phyloP scores from a whole-genome alignment of 2,888 invertebrate species.

The Ectemnius lituratus region DNA sequence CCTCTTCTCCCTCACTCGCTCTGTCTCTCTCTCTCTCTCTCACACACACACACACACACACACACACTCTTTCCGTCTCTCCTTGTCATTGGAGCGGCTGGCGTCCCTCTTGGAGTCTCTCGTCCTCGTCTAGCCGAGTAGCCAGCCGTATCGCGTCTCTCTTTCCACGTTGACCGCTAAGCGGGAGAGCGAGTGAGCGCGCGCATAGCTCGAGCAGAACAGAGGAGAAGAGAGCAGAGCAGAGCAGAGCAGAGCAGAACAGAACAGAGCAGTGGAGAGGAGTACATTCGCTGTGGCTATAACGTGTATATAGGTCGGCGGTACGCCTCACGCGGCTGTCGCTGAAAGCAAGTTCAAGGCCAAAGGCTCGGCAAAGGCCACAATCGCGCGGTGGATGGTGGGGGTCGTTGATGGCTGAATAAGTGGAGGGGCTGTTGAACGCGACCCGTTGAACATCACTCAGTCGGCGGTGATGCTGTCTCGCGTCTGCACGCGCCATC shows the following conservation, averaged over 20 bases:
- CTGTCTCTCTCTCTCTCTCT: background rate
- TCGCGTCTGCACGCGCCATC: slow-evolving; percentile 74
- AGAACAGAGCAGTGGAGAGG: too few species aligned
- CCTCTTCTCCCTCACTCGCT: slow-evolving; percentile 11
- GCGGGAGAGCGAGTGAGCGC: background rate
- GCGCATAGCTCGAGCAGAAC: background rate
- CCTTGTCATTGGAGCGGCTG: slow-evolving; percentile 8
- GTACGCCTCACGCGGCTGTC: slow-evolving; percentile 77
- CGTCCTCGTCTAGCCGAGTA: background rate
- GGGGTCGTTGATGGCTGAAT: slow-evolving; percentile 75
- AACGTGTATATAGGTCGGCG: slow-evolving; percentile 73
- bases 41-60: too few species aligned
- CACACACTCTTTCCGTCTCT: slow-evolving; percentile 9
- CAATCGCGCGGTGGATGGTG: slow-evolving; percentile 78
- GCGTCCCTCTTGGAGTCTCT: too few species aligned
- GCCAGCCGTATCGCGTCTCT: background rate
- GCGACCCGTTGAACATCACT: slow-evolving; percentile 80
- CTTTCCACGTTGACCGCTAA: slow-evolving; percentile 13
- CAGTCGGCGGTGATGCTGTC: slow-evolving; percentile 78
- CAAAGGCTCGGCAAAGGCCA: slow-evolving; percentile 77
- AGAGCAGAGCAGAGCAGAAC: too few species aligned
- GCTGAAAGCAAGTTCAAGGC: slow-evolving; percentile 79
- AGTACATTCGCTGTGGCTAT: background rate
- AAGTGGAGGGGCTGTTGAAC: slow-evolving; percentile 80
- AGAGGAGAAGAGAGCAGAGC: slow-evolving; percentile 2